These are phyloP conservation scores for Callinectes sapidus DNA, from an alignment of 2,888 invertebrate genomes.

Conservation along the genomic window DNA sequence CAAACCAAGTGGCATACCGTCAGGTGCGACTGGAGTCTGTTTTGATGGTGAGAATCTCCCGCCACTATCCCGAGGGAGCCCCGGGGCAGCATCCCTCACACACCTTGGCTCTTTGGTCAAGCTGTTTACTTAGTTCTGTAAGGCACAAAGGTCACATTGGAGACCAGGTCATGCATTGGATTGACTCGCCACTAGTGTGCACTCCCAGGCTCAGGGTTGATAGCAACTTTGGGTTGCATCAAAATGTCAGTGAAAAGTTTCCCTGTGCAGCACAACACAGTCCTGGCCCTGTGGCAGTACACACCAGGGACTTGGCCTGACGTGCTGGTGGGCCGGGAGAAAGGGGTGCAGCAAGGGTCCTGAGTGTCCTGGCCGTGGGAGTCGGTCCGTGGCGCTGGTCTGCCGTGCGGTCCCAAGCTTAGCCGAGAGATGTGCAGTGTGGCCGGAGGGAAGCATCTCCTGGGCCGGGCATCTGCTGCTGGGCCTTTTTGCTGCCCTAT, in stretches of 20 bases:
- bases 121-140: background rate
- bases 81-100: background rate
- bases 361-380: background rate
- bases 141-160: conserved; percentile 4
- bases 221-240: background rate
- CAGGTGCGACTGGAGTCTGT: conserved; percentile 13
- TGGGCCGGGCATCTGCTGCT: background rate
- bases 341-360: background rate
- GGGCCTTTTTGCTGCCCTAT: background rate
- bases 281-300: background rate
- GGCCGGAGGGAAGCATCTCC: background rate
- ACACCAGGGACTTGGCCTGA: background rate
- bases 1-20: background rate
- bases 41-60: conserved; percentile 3
- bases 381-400: background rate
- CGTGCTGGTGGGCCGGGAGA: background rate
- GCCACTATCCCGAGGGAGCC: background rate
- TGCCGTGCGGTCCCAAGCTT: conserved; percentile 6
- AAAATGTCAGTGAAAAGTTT: background rate
- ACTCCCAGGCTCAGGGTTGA: background rate
- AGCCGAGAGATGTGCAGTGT: background rate
- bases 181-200: background rate
- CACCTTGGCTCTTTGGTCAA: conserved; percentile 31
- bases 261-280: background rate
- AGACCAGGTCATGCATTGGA: background rate